A percentile compares a stretch with the other conserved stretches of the same genome.
phyloP scores from a whole-genome alignment of 2,888 invertebrate genomes.

The Caenorhabditis japonica region DNA sequence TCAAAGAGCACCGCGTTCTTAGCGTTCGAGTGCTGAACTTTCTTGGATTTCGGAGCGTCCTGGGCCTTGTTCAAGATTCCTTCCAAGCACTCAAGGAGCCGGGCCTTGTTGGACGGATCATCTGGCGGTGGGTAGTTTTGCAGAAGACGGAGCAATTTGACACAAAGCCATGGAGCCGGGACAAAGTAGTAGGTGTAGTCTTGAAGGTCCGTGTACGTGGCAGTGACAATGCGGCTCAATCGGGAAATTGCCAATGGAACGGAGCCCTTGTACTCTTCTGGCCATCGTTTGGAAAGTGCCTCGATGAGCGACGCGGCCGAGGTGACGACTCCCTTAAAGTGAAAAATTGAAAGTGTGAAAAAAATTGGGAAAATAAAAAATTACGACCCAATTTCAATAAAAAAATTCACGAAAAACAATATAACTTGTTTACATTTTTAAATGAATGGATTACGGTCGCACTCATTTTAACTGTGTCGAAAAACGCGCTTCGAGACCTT shows the following conservation, averaged over 20 bases:
- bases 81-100: constrained; percentile 94
- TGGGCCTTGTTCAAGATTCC: constrained; percentile 83
- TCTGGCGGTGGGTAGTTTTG: constrained; percentile 99
- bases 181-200: constrained; percentile 99
- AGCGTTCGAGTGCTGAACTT: constrained; percentile 99
- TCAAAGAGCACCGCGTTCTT: constrained; percentile 99
- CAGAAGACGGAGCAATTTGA: constrained; percentile 92
- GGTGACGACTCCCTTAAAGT: constrained; percentile 90
- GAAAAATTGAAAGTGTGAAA: not conserved
- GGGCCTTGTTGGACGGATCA: constrained; percentile 94
- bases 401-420: not conserved
- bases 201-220: constrained; percentile 96
- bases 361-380: too few species aligned
- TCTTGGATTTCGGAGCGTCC: constrained; percentile 99
- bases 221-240: constrained; percentile 92
- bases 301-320: constrained; percentile 98
- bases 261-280: constrained; percentile 99
- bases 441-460: too few species aligned
- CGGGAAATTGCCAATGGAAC: constrained; percentile 97
- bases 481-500: too few species aligned
- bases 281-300: constrained; percentile 96
- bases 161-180: constrained; percentile 99
- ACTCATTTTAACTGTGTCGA: too few species aligned
- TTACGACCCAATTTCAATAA: too few species aligned
- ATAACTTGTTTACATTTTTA: too few species aligned